Evolutionary conservation across 2,888 invertebrate genomes (phyloP).

Genomic region (Carcina quercana): DNA sequence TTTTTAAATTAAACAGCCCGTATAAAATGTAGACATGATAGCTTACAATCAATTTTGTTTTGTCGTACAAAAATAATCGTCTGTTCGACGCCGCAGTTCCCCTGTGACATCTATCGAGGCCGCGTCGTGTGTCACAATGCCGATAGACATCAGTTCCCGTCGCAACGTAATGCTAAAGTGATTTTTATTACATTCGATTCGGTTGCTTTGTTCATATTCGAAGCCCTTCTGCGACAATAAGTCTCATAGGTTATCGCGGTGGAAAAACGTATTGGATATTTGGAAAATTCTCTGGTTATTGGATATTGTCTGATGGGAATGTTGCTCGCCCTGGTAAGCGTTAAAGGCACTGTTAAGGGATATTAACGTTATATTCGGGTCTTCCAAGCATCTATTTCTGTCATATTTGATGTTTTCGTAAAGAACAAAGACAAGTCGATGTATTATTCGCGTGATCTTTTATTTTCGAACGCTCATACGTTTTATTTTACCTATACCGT

Average conservation of each 20-base stretch:
- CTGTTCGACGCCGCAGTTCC: slow-evolving; percentile 51
- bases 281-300: slow-evolving; percentile 9
- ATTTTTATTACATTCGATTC: slow-evolving; percentile 72
- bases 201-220: slow-evolving; percentile 66
- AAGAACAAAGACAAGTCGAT: no score
- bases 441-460: no score
- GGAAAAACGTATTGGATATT: slow-evolving; percentile 40
- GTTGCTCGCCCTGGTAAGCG: background rate
- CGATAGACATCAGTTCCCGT: slow-evolving; percentile 68
- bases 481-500: no score
- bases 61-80: slow-evolving; percentile 67
- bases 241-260: slow-evolving; percentile 37
- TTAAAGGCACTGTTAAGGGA: no score
- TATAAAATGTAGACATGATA: slow-evolving; percentile 30
- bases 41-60: slow-evolving; percentile 58
- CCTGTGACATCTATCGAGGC: slow-evolving; percentile 60
- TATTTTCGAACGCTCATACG: no score
- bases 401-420: no score
- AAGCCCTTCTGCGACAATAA: slow-evolving; percentile 45
- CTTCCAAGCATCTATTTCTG: no score
- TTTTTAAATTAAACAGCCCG: slow-evolving; percentile 19
- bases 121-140: slow-evolving; percentile 65
- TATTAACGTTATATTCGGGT: no score
- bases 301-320: slow-evolving; percentile 4
- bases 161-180: slow-evolving; percentile 65